These are phyloP conservation scores for Tanytarsus gracilentus DNA, from an alignment of 2,888 invertebrate species.

Conservation along the genomic window DNA sequence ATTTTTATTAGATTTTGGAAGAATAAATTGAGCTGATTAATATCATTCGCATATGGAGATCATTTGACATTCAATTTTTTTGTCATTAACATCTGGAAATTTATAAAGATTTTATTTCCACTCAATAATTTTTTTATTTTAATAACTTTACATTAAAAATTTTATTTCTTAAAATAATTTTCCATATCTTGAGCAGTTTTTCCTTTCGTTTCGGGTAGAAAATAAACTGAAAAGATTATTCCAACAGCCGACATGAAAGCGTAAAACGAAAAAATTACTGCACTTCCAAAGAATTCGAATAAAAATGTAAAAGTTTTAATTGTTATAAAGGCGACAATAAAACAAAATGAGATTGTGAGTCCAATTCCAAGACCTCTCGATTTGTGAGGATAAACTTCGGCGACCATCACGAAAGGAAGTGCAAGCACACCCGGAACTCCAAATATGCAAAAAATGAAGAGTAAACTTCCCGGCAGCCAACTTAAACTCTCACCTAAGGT, in stretches of 20 bases:
- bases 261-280: slow-evolving; percentile 54
- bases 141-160: too few species aligned
- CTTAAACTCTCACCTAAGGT: slow-evolving; percentile 44
- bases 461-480: slow-evolving; percentile 46
- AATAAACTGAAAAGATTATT: slow-evolving; percentile 49
- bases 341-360: slow-evolving; percentile 55
- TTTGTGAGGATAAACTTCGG: slow-evolving; percentile 58
- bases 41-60: not conserved
- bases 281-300: slow-evolving; percentile 49
- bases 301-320: slow-evolving; percentile 59
- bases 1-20: slow-evolving; percentile 1
- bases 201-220: slow-evolving; percentile 60
- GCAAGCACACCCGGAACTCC: slow-evolving; percentile 55
- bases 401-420: slow-evolving; percentile 65
- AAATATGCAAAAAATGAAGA: slow-evolving; percentile 50
- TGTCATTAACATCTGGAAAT: not conserved
- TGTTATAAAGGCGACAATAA: slow-evolving; percentile 54
- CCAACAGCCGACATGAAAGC: slow-evolving; percentile 52
- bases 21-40: not conserved
- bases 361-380: slow-evolving; percentile 59
- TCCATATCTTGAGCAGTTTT: slow-evolving; percentile 61
- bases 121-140: too few species aligned
- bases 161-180: slow-evolving; percentile 37
- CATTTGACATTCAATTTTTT: not conserved
- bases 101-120: too few species aligned